Base-by-base conservation (phyloP, 2,113 vertebrate genomes). In the Tupaia tana region DNA sequence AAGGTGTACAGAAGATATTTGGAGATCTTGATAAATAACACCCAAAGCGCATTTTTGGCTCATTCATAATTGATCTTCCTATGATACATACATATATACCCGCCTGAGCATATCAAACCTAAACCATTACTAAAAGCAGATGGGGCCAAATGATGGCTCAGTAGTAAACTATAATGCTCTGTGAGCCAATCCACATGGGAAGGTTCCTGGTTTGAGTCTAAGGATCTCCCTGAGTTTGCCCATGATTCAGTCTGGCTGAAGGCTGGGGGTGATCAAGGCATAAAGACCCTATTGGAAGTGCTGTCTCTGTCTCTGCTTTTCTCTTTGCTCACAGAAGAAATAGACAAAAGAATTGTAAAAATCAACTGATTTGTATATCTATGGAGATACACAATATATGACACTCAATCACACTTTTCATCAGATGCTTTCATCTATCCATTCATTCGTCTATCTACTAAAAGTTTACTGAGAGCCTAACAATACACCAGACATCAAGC, bases 31-130 rank as follows among this genome's bases (percentile, higher is more conserved):
- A 86, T 73, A 82, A 90, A 43, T 43, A 91, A 93, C 86, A 87
- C 70, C 87, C 31, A 74, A 78, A 95, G 73, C 59, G 94, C 25
- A 54, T 74, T 85, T 91, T 85, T 96, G 90, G 84, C 63, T 95
- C 31, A 7, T 43, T 95, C 31, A 29, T 9, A 91, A 85, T 63
- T 73, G 74, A 90, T 73, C 59, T 86, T 86, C 66, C 59, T 80
- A 86, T 83, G 74, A 89, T 86, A 86, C 59, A 85, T 56, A 69
- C 13, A 34, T 59, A 70, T 54, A 12, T 24, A 77, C 9, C 19
- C 59, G 75, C 83, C 61, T 71, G 27, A 95, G 73, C 16, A 27
- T 88, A 71, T 73, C 34, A 73, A 80, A 95, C 89, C 34, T 25
- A 64, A 96, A 87, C 61, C 61, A 86, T 64, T 75, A 84, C 83